Evolutionary conservation across 2,797 vertebrate genomes (phyloP).

Genomic region (Cichlasoma orientale): DNA sequence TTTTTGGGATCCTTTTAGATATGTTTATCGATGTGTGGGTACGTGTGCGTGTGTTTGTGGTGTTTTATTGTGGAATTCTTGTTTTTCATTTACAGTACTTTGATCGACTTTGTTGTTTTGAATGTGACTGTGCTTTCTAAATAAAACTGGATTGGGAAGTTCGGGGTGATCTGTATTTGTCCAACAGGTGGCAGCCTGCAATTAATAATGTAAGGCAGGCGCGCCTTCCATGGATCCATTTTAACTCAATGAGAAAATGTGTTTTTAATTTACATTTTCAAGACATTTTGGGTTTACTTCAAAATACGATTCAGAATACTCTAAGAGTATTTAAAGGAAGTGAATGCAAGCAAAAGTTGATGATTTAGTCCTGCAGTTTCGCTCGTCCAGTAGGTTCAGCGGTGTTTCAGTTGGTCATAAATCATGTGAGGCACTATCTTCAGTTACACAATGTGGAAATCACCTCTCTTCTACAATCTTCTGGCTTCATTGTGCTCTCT

Average conservation of each 20-base stretch:
- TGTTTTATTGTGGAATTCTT: not conserved
- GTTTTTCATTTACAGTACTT: not conserved
- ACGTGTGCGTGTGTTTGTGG: not conserved
- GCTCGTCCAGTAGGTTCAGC: not conserved
- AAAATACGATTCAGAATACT: not conserved
- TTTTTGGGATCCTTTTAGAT: not conserved
- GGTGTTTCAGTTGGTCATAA: not conserved
- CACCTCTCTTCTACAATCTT: not conserved
- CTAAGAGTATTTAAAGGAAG: not conserved
- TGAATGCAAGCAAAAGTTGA: not conserved
- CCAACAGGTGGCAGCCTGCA: slow-evolving; percentile 84
- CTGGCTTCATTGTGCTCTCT: not conserved
- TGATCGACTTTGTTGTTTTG: not conserved
- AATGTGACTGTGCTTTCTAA: not conserved
- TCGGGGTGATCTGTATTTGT: slow-evolving; percentile 46
- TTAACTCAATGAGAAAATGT: not conserved
- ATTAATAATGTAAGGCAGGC: slow-evolving; percentile 54
- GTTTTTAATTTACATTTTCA: not conserved
- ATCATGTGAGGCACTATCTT: not conserved
- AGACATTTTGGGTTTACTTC: not conserved
- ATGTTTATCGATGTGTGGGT: not conserved
- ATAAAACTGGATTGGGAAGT: not conserved
- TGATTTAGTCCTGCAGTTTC: not conserved
- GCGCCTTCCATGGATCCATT: not conserved
- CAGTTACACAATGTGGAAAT: not conserved